phyloP scores from a whole-genome alignment of 2,888 invertebrate genomes.

The Meteorus colon region DNA sequence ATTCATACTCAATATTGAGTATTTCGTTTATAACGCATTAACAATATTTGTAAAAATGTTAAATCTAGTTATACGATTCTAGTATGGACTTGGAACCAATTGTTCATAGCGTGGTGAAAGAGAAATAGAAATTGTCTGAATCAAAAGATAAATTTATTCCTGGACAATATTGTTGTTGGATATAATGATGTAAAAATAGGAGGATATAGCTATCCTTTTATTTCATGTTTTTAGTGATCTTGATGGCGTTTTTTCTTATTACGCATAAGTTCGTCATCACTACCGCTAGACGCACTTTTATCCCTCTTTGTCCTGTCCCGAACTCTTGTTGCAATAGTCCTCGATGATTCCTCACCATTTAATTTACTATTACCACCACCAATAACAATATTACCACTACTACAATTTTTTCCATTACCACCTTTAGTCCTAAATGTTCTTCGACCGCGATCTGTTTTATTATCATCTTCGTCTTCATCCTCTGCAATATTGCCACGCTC shows the following conservation, averaged over 20 bases:
- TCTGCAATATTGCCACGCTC: conserved; percentile 54
- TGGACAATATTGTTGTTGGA: no score
- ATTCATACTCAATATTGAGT: no score
- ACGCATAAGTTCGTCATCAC: conserved; percentile 75
- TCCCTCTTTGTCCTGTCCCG: conserved; percentile 73
- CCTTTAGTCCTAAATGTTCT: conserved; percentile 60
- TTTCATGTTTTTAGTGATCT: no score
- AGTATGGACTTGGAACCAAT: no score
- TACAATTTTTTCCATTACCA: conserved; percentile 43
- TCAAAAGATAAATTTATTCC: no score
- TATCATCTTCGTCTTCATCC: conserved; percentile 22
- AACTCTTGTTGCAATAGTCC: conserved; percentile 63
- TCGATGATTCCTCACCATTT: conserved; percentile 63
- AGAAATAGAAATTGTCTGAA: no score
- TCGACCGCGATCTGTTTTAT: conserved; percentile 51
- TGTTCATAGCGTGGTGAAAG: no score
- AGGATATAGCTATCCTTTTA: no score
- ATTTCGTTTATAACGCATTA: no score
- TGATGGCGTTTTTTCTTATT: conserved; percentile 79
- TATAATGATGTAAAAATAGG: no score
- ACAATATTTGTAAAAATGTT: no score
- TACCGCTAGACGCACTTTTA: conserved; percentile 73
- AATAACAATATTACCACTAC: conserved; percentile 60
- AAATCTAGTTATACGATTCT: no score
- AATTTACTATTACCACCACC: conserved; percentile 62